These are phyloP conservation scores for Platycheirus albimanus DNA, from an alignment of 2,888 invertebrate genomes.

Conservation along the genomic window DNA sequence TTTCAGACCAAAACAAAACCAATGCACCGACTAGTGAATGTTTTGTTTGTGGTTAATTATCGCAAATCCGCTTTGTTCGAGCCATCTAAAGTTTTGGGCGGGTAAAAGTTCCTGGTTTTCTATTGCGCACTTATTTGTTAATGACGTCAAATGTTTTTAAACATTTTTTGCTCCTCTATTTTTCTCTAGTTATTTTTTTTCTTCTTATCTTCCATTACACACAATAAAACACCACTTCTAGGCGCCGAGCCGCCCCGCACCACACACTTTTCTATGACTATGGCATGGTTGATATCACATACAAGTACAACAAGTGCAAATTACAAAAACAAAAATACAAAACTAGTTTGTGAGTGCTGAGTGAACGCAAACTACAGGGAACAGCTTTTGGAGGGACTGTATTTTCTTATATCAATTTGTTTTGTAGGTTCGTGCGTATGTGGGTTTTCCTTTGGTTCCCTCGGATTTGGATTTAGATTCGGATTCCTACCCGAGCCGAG, in stretches of 20 bases:
- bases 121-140: slow-evolving; percentile 29
- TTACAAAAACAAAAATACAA: slow-evolving; percentile 52
- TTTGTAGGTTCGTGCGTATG: slow-evolving; percentile 5
- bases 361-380: slow-evolving; percentile 12
- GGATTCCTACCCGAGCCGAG: too few relatives aligned
- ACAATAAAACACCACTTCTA: neutral
- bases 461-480: too few relatives aligned
- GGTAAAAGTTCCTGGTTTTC: slow-evolving; percentile 29
- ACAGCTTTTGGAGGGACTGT: slow-evolving; percentile 67
- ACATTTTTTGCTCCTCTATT: slow-evolving; percentile 29
- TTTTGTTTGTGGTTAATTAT: slow-evolving; percentile 46
- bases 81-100: slow-evolving; percentile 41
- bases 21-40: neutral
- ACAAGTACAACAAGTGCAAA: slow-evolving; percentile 64
- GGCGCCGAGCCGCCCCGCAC: slow-evolving; percentile 6
- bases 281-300: slow-evolving; percentile 25
- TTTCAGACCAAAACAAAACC: slow-evolving; percentile 13
- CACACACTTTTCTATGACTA: neutral
- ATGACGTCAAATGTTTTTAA: slow-evolving; percentile 71
- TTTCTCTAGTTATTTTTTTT: slow-evolving; percentile 10
- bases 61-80: slow-evolving; percentile 35
- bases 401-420: slow-evolving; percentile 51
- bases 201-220: neutral
- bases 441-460: slow-evolving; percentile 34
- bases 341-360: slow-evolving; percentile 29